Conservation (phyloP, 1,140 invertebrate genomes). For the Myzus persicae region DNA sequence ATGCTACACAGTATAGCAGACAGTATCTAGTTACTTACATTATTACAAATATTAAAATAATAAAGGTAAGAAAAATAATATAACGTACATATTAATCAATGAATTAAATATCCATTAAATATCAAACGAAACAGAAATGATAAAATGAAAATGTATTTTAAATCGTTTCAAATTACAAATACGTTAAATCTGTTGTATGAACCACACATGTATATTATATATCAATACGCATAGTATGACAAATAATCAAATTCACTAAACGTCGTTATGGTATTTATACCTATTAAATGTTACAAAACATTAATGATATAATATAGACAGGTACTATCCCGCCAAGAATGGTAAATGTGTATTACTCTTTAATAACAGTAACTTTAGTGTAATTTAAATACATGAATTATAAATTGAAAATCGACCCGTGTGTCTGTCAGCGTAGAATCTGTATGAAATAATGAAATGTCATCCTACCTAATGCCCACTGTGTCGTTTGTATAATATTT, state of each 20-base stretch:
- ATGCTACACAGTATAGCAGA: too few relatives aligned
- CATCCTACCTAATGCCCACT: not conserved
- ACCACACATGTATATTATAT: not conserved
- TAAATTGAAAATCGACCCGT: not conserved
- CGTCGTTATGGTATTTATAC: not conserved
- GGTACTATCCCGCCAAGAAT: not conserved
- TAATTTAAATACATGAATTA: conserved; percentile 9
- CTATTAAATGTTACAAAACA: not conserved
- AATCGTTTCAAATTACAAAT: too few relatives aligned
- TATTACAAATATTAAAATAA: too few relatives aligned
- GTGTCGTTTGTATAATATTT: not conserved
- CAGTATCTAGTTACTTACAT: too few relatives aligned
- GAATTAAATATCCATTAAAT: not conserved
- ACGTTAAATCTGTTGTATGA: too few relatives aligned
- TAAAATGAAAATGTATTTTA: too few relatives aligned
- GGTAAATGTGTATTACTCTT: not conserved
- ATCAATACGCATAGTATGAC: not conserved
- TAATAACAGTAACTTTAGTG: not conserved
- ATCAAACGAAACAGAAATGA: not conserved
- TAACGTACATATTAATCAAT: too few relatives aligned
- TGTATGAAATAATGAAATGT: not conserved
- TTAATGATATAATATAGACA: not conserved
- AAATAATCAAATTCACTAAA: not conserved
- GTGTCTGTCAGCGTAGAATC: not conserved
- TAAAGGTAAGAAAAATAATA: too few relatives aligned